Evolutionary conservation across 1,140 invertebrate genomes (phyloP).

Genomic region (Wasmannia auropunctata): DNA sequence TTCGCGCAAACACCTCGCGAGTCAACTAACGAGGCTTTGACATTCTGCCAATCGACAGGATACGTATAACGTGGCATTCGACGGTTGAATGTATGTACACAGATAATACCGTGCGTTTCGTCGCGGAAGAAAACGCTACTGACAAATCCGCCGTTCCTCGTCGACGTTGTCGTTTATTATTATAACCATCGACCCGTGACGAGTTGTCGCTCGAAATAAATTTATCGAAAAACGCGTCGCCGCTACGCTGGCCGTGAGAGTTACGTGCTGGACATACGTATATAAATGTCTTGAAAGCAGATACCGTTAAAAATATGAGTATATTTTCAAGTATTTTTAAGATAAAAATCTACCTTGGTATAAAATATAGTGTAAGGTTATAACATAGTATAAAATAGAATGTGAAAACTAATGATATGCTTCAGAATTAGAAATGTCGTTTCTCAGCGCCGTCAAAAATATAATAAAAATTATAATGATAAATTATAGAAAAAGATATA

Average conservation of each 20-base stretch:
- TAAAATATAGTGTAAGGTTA: no score
- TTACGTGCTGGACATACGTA: neutral
- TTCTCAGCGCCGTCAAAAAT: neutral
- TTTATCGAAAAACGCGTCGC: slow-evolving; percentile 27
- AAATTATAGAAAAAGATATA: neutral
- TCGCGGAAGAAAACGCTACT: slow-evolving; percentile 15
- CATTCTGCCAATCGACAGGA: slow-evolving; percentile 67
- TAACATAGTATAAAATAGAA: neutral
- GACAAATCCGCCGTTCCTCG: slow-evolving; percentile 28
- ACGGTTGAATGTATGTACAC: slow-evolving; percentile 5
- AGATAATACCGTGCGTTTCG: neutral
- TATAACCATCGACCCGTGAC: slow-evolving; percentile 49
- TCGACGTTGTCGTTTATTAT: slow-evolving; percentile 55
- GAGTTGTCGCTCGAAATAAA: slow-evolving; percentile 53
- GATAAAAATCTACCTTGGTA: neutral
- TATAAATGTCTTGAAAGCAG: slow-evolving; percentile 32
- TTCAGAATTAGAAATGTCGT: neutral
- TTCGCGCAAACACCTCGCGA: slow-evolving; percentile 43
- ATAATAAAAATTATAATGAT: neutral
- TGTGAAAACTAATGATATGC: neutral
- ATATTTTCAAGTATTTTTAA: slow-evolving; percentile 3
- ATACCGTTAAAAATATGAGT: slow-evolving; percentile 20
- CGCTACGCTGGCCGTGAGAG: neutral
- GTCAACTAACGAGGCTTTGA: slow-evolving; percentile 68
- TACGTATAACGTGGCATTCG: neutral